Base-by-base conservation (phyloP, 2,113 vertebrate genomes). In the Sylvia atricapilla region DNA sequence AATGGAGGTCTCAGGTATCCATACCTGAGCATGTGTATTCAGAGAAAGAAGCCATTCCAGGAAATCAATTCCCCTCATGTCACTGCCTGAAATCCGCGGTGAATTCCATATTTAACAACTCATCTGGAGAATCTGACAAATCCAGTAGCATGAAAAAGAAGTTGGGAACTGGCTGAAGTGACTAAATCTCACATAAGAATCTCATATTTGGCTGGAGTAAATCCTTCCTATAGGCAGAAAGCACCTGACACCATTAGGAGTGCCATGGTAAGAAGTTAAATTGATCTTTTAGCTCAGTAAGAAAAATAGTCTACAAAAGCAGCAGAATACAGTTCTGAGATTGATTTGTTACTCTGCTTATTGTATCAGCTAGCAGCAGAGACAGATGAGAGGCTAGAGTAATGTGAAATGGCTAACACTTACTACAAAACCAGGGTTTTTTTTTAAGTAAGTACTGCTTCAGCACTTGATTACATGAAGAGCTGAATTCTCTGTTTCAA, bases 301-400 rank as follows among this genome's bases (percentile, higher is more conserved):
- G 50, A 83, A 55, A 52, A 94, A 79, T 24, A 18, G 37, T 49
- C 37, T 58, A 43, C 46, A 66, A 87, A 87, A 87, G 58, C 20
- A 94, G n/a, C 58, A 87, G 39, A 89, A 87, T 53, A 58, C 18
- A 47, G 22, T 59, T 73, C 31, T 86, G 37, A 11, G 74, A 95
- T 62, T 89, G 74, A 89, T 95, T 89, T 92, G 77, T 87, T 78
- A 84, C 80, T 44, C 87, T 49, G 25, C 24, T 64, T 79, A 76
- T 25, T 82, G 56, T 87, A 94, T 91, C 53, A 84, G 44, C 46
- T 62, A 53, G 63, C n/a, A 69, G 62, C 63, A 76, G 55, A 92
- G 70, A 83, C 19, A 70, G 62, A 91, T 49, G 62, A 91, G 62
- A 85, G 37, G 3, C 49, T 73, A 60, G 19, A 94, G n/a, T 52